Conservation (phyloP, 2,888 invertebrate species). For the Phasia obesa region DNA sequence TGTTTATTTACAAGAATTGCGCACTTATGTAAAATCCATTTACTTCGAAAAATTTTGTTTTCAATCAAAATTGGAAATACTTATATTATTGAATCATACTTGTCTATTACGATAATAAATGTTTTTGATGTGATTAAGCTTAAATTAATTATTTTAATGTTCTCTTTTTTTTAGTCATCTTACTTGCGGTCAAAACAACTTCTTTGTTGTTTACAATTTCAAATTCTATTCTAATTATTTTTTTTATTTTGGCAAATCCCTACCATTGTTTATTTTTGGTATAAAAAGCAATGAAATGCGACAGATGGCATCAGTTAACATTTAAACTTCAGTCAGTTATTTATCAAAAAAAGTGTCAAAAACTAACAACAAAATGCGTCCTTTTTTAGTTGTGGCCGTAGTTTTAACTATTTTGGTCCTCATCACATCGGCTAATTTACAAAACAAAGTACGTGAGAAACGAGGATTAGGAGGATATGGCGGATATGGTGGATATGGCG, state of each 20-base stretch:
- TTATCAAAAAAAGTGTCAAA: not conserved
- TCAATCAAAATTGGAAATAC: no score
- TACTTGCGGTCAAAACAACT: slow-evolving; percentile 12
- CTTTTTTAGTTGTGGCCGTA: not conserved
- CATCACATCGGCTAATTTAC: not conserved
- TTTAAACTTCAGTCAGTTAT: slow-evolving; percentile 8
- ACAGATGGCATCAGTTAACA: not conserved
- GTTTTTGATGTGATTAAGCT: no score
- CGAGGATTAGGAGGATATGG: slow-evolving; percentile 7
- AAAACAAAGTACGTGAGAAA: slow-evolving; percentile 31
- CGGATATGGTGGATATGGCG: not conserved
- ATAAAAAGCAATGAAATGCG: slow-evolving; percentile 19
- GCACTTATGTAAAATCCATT: no score
- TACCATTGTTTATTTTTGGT: not conserved
- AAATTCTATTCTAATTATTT: slow-evolving; percentile 3
- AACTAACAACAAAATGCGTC: slow-evolving; percentile 35
- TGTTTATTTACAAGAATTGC: no score
- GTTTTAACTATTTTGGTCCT: slow-evolving; percentile 7
- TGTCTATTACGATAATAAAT: no score
- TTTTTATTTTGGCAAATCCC: slow-evolving; percentile 9
- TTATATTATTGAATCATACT: no score
- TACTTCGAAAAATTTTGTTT: no score
- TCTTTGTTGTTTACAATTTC: not conserved
- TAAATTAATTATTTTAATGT: not conserved
- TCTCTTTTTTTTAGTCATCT: not conserved